Evolutionary conservation across 2,888 invertebrate genomes (phyloP), one percentile per base, ranked within the genome.

Genomic region (Drosophila atripex): DNA sequence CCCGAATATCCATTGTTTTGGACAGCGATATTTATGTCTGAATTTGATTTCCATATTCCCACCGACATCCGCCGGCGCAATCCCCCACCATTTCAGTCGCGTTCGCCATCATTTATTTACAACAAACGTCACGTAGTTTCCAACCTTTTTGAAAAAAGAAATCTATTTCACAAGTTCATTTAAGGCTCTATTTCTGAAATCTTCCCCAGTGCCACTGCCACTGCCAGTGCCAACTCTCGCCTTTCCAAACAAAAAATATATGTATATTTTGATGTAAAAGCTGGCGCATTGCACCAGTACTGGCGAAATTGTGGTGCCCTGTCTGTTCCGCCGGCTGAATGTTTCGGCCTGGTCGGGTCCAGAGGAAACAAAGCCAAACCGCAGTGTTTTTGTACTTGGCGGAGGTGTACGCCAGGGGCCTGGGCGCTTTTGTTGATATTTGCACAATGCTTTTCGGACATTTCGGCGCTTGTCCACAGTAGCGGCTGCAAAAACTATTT

Each of bases 361-460:
- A 41, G 35, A 45, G 50, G 38, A 61, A 70, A 72, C 64, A 72
- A 71, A 71, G 72, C 51, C 63, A 61, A 71, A 70, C 70, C 70
- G 55, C 70, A 63, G 28, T 66, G 53, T 66, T 65, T 49, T 73
- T 70, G 39, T 41, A 43, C 60, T 16, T 18, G 43, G 49, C 53
- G 30, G 16, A 49, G 71, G 47, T 47, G 30, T 39, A 12, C n/a
- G 43, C 18, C n/a, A 21, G 16, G 21, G 46, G 43, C 50, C 21
- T 46, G 45, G 23, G 43, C 41, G 18, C 16, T 50, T 21, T 63
- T 55, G 75, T 57, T 65, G 56, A 60, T 78, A 69, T 75, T 78
- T 78, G 59, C 73, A 41, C 82, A 63, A 76, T 59, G 51, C 59
- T 63, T 72, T 71, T 39, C 9, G 53, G 47, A 11, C 51, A 55